Conservation (phyloP, 2,888 invertebrate species). For the Pantelozetes paolii region DNA sequence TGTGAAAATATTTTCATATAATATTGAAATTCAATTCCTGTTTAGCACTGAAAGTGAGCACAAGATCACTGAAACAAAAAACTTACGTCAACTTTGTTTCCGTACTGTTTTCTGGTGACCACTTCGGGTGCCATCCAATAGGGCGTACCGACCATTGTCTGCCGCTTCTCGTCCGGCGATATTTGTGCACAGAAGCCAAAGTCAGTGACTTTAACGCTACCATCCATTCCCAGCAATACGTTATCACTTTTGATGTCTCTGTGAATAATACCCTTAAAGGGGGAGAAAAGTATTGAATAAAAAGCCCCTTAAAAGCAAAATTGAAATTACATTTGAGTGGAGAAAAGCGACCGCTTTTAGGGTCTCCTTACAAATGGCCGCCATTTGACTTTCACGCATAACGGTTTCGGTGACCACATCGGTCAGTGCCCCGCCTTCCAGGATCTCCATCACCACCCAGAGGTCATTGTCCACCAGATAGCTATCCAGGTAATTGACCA, state of each 20-base stretch:
- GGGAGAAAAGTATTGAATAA: not conserved
- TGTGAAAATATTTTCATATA: too few relatives aligned
- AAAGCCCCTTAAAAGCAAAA: not conserved
- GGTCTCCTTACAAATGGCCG: slow-evolving; percentile 85
- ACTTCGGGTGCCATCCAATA: slow-evolving; percentile 99
- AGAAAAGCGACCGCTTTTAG: slow-evolving; percentile 82
- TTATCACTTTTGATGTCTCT: slow-evolving; percentile 98
- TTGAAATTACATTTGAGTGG: slow-evolving; percentile 62
- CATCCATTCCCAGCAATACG: slow-evolving; percentile 86
- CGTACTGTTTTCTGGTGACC: slow-evolving; percentile 85
- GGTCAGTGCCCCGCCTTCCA: slow-evolving; percentile 91
- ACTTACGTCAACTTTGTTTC: slow-evolving; percentile 64
- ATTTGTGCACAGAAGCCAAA: slow-evolving; percentile 98
- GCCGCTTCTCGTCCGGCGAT: slow-evolving; percentile 79
- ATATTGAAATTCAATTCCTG: not conserved
- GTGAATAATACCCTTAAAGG: slow-evolving; percentile 71
- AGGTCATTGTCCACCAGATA: slow-evolving; percentile 78
- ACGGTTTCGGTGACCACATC: slow-evolving; percentile 96
- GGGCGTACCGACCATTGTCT: slow-evolving; percentile 96
- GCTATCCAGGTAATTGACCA: slow-evolving; percentile 91
- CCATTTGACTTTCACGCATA: slow-evolving; percentile 94
- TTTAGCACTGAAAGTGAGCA: slow-evolving; percentile 47
- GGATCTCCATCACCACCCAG: slow-evolving; percentile 69
- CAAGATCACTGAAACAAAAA: not conserved
- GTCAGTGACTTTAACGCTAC: slow-evolving; percentile 85